Evolutionary conservation across 2,888 invertebrate genomes (phyloP).

Genomic region (Portevinia maculata): DNA sequence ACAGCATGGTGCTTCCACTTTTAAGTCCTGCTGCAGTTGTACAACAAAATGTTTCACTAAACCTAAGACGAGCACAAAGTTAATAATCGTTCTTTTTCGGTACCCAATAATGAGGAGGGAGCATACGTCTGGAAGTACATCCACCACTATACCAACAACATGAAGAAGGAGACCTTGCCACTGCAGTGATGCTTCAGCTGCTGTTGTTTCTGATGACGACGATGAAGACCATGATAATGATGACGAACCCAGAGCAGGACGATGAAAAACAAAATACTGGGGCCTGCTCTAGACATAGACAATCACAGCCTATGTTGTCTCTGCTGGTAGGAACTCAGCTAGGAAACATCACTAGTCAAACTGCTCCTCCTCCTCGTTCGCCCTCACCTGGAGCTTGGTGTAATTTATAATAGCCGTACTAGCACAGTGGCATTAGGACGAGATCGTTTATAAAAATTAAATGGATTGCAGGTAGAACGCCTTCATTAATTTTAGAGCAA

Average conservation of each 20-base stretch:
- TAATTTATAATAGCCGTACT: constrained; percentile 77
- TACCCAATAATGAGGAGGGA: constrained; percentile 61
- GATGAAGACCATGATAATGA: constrained; percentile 37
- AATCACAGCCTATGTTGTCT: constrained; percentile 65
- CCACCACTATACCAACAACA: constrained; percentile 13
- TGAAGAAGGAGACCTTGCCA: constrained; percentile 31
- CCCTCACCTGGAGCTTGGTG: constrained; percentile 43
- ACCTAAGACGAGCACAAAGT: constrained; percentile 27
- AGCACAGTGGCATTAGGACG: constrained; percentile 78
- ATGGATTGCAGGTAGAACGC: constrained; percentile 80
- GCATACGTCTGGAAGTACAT: constrained; percentile 20
- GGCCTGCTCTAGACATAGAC: constrained; percentile 48
- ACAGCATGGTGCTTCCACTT: constrained; percentile 43
- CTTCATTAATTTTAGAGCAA: constrained; percentile 79
- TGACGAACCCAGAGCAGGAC: constrained; percentile 67
- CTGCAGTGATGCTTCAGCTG: constrained; percentile 15
- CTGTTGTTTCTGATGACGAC: constrained; percentile 27
- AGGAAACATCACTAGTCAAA: constrained; percentile 23
- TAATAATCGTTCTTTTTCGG: constrained; percentile 71
- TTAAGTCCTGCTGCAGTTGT: constrained; percentile 14
- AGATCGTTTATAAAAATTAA: constrained; percentile 79
- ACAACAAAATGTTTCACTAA: constrained; percentile 19
- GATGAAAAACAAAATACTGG: constrained; percentile 47
- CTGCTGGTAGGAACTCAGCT: constrained; percentile 28
- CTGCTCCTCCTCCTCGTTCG: neutral